Evolutionary conservation across 1,140 invertebrate genomes (phyloP).

Genomic region (Xylocopa sonorina): DNA sequence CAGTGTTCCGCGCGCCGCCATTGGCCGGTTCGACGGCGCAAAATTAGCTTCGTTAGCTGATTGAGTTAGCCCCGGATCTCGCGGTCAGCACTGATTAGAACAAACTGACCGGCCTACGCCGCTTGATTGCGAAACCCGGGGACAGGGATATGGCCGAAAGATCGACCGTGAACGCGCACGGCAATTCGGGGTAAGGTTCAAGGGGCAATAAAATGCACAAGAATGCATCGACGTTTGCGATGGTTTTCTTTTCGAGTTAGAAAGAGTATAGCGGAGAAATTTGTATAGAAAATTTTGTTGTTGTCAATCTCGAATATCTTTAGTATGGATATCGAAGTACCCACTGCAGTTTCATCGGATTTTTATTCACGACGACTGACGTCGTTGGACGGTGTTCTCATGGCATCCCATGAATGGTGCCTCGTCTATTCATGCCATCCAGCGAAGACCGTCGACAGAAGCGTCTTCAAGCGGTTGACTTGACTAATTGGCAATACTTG

Average conservation of each 20-base stretch:
- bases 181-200: too few relatives aligned
- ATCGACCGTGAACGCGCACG: not conserved
- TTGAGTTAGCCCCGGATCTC: conserved; percentile 75
- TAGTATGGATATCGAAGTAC: too few relatives aligned
- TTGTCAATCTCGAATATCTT: too few relatives aligned
- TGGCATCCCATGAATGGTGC: not conserved
- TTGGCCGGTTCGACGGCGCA: conserved; percentile 71
- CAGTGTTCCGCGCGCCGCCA: conserved; percentile 52
- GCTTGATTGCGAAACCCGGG: conserved; percentile 78
- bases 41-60: conserved; percentile 79
- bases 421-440: conserved; percentile 17
- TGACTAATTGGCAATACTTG: conserved; percentile 33
- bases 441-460: conserved; percentile 5
- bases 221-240: too few relatives aligned
- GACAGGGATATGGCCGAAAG: conserved; percentile 17
- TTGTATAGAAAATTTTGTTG: too few relatives aligned
- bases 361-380: not conserved
- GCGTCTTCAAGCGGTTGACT: conserved; percentile 28
- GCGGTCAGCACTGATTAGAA: conserved; percentile 81
- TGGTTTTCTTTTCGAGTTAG: too few relatives aligned
- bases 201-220: too few relatives aligned
- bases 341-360: not conserved
- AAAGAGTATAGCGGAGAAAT: too few relatives aligned
- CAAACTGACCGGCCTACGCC: conserved; percentile 79
- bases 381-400: not conserved